Evolutionary conservation across 2,113 vertebrate genomes (phyloP).

Genomic region (Struthio camelus): DNA sequence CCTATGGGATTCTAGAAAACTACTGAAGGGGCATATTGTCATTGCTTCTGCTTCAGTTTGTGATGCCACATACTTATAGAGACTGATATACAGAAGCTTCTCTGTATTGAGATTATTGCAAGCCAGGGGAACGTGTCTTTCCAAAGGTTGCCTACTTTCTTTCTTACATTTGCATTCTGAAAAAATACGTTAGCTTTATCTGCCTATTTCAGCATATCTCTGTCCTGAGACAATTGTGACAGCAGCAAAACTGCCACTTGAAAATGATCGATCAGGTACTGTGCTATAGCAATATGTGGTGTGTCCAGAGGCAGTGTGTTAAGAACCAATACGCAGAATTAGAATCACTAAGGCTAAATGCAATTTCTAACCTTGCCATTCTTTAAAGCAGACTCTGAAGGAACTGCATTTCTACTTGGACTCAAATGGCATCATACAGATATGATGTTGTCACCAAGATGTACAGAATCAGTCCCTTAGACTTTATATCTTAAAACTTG

Average conservation of each 20-base stretch:
- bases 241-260: background rate
- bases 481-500: background rate
- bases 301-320: background rate
- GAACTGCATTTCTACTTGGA: background rate
- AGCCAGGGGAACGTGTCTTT: background rate
- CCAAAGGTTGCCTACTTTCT: background rate
- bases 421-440: background rate
- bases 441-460: background rate
- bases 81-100: background rate
- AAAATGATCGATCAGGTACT: rapidly evolving
- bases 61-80: background rate
- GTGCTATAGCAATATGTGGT: background rate
- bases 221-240: background rate
- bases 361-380: background rate
- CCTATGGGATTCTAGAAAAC: background rate
- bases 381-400: background rate
- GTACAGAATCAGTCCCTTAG: background rate
- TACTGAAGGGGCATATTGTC: background rate
- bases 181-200: background rate
- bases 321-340: background rate
- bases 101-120: background rate
- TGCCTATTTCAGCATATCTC: background rate
- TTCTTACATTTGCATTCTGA: background rate
- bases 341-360: background rate
- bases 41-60: background rate